phyloP scores from a whole-genome alignment of 2,113 vertebrate genomes.

The Colossoma macropomum region DNA sequence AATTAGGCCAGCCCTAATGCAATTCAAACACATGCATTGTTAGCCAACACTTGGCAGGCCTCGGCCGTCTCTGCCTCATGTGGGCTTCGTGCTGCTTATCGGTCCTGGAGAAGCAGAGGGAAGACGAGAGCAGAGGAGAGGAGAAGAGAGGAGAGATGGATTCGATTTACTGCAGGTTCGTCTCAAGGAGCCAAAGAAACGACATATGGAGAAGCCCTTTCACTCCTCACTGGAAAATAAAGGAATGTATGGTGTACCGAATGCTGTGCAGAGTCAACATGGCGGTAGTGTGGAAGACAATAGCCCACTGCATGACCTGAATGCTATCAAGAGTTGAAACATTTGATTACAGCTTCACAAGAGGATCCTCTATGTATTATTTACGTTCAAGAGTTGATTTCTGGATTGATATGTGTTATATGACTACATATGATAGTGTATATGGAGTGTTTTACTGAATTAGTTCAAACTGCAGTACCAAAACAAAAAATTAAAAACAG shows the following conservation, averaged over 20 bases:
- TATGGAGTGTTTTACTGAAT: too few species aligned
- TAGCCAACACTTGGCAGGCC: constrained; percentile 43
- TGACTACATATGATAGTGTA: neutral
- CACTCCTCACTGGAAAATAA: constrained; percentile 35
- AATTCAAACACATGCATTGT: constrained; percentile 37
- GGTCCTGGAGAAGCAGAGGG: constrained; percentile 28
- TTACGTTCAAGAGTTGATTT: constrained; percentile 10
- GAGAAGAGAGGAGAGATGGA: constrained; percentile 33
- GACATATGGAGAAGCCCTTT: constrained; percentile 36
- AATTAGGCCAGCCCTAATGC: constrained; percentile 45
- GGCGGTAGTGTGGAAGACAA: neutral
- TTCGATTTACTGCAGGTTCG: constrained; percentile 42
- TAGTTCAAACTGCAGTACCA: too few species aligned
- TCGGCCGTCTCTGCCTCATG: constrained; percentile 21
- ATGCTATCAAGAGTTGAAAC: constrained; percentile 24
- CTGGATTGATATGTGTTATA: neutral
- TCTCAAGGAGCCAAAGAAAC: constrained; percentile 23
- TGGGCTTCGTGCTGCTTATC: constrained; percentile 34
- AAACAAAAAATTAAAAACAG: too few species aligned
- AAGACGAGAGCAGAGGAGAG: neutral
- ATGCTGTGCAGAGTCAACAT: neutral
- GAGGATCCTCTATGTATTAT: neutral
- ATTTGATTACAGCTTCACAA: neutral
- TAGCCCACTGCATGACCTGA: neutral
- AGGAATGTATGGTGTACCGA: neutral